Evolutionary conservation across 1,140 invertebrate species (phyloP).

Genomic region (Cydia amplana): DNA sequence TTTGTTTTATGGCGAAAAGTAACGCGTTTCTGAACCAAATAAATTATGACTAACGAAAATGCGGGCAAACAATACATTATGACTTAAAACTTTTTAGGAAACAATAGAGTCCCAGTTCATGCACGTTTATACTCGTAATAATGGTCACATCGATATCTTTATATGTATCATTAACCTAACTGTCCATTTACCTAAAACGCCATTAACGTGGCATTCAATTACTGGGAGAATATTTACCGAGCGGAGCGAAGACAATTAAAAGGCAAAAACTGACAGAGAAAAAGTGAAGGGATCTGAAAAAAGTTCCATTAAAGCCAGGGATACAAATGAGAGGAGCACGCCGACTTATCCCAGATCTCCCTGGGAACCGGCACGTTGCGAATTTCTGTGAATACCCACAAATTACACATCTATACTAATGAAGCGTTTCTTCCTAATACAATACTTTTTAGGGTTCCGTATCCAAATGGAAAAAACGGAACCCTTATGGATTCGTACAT

Average conservation of each 20-base stretch:
- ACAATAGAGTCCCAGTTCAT: too few relatives aligned
- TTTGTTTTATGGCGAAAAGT: too few relatives aligned
- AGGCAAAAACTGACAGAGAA: slow-evolving; percentile 59
- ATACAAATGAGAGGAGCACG: slow-evolving; percentile 70
- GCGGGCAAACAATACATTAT: too few relatives aligned
- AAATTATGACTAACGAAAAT: too few relatives aligned
- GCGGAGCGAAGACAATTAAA: slow-evolving; percentile 53
- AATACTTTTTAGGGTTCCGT: neutral
- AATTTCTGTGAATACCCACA: slow-evolving; percentile 23
- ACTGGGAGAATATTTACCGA: slow-evolving; percentile 42
- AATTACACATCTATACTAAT: slow-evolving; percentile 32
- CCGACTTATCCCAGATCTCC: slow-evolving; percentile 58
- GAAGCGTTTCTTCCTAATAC: slow-evolving; percentile 12
- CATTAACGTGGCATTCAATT: slow-evolving; percentile 27
- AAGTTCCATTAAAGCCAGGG: slow-evolving; percentile 64
- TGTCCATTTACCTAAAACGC: slow-evolving; percentile 26
- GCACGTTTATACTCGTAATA: too few relatives aligned
- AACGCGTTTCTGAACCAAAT: too few relatives aligned
- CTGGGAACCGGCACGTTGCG: slow-evolving; percentile 46
- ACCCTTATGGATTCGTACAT: too few relatives aligned
- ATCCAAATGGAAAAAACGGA: too few relatives aligned
- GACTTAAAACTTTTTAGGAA: too few relatives aligned
- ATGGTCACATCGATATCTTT: neutral
- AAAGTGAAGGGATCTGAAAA: slow-evolving; percentile 64
- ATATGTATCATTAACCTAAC: neutral